phyloP scores from a whole-genome alignment of 2,797 vertebrate species.

The Halcyon smyrnensis region DNA sequence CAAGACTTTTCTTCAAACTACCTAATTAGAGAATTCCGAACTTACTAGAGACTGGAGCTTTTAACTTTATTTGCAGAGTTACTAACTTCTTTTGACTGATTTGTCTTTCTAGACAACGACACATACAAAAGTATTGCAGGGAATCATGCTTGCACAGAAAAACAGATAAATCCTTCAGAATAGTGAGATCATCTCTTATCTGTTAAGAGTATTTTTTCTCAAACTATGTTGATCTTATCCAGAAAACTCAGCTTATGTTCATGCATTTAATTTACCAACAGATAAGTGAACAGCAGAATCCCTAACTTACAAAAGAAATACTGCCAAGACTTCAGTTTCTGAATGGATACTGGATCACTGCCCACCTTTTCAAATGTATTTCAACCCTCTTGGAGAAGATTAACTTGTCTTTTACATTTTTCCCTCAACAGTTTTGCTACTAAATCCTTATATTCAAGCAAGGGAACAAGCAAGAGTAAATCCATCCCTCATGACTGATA shows the following conservation, averaged over 20 bases:
- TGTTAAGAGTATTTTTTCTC: background rate
- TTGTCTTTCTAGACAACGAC: background rate
- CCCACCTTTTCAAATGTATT: background rate
- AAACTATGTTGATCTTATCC: background rate
- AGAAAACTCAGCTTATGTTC: background rate
- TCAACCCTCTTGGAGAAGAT: background rate
- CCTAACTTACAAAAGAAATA: background rate
- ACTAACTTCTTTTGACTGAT: background rate
- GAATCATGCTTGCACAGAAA: background rate
- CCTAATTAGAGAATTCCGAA: background rate
- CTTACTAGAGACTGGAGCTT: background rate
- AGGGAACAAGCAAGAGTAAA: background rate
- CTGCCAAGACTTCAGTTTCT: background rate
- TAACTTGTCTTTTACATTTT: background rate
- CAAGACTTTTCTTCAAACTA: background rate
- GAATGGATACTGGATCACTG: background rate
- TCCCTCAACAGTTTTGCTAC: background rate
- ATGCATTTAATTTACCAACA: background rate
- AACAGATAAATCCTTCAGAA: background rate
- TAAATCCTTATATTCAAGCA: background rate
- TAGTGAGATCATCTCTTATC: background rate
- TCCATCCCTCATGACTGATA: fast-evolving
- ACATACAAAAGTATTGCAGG: background rate
- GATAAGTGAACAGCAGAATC: background rate
- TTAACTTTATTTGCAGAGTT: background rate